Percentiles rank a stretch among this genome's conserved stretches.
These are phyloP conservation scores for Hydrotaea diabolus DNA, from an alignment of 2,888 invertebrate genomes.

Conservation along the genomic window DNA sequence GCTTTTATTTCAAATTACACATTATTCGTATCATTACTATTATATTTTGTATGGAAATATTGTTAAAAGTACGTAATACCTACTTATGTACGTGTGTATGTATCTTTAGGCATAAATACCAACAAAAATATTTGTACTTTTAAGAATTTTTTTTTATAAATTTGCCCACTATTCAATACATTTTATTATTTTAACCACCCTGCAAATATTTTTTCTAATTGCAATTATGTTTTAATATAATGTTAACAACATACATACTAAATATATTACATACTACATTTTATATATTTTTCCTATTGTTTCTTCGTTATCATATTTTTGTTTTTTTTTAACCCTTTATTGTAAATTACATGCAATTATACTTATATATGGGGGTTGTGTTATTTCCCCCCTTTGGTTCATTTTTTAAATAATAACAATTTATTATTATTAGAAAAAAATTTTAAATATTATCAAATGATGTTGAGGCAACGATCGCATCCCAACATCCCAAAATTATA, in stretches of 20 bases:
- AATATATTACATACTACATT: conserved; percentile 14
- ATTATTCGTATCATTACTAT: too few species aligned
- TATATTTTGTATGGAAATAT: neutral
- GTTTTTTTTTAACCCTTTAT: conserved; percentile 13
- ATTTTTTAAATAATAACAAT: conserved; percentile 33
- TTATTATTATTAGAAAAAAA: conserved; percentile 27
- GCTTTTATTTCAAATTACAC: conserved; percentile 13
- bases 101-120: neutral
- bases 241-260: too few species aligned
- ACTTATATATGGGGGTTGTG: neutral
- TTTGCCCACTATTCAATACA: neutral
- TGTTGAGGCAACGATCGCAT: neutral
- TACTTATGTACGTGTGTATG: neutral
- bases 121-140: conserved; percentile 4
- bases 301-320: conserved; percentile 23
- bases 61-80: neutral
- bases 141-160: neutral
- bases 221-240: neutral
- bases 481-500: conserved; percentile 32
- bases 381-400: too few species aligned
- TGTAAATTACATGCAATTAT: neutral
- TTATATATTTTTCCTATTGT: conserved; percentile 32
- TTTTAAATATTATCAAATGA: conserved; percentile 24
- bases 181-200: conserved; percentile 14
- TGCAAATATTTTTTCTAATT: conserved; percentile 15